Evolutionary conservation across 2,888 invertebrate genomes (phyloP).

Genomic region (Spodoptera picta): DNA sequence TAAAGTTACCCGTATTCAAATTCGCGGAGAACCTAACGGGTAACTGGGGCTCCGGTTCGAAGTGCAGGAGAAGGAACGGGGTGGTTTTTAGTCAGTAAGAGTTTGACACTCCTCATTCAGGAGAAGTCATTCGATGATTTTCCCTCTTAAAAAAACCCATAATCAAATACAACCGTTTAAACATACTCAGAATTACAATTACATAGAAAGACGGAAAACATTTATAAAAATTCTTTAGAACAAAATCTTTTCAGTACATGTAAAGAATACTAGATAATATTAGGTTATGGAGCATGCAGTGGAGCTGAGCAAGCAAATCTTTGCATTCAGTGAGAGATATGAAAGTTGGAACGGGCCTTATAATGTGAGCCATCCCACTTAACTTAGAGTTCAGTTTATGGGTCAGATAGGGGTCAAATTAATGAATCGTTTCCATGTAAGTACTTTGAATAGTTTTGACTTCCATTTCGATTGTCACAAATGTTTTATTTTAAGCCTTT

Average conservation of each 20-base stretch:
- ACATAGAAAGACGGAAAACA: background rate
- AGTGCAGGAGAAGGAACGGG: no score
- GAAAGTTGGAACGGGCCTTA: constrained; percentile 70
- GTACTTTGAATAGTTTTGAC: background rate
- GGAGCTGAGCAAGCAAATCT: constrained; percentile 76
- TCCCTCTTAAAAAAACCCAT: no score
- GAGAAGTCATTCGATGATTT: no score
- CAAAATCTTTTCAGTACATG: background rate
- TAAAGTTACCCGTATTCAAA: no score
- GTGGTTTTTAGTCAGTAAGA: no score
- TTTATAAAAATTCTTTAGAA: background rate
- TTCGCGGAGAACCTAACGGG: no score
- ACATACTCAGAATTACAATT: background rate
- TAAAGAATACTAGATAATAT: constrained; percentile 11
- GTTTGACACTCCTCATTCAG: no score
- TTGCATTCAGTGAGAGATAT: constrained; percentile 75
- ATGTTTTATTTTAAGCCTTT: no score
- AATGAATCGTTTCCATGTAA: constrained; percentile 5
- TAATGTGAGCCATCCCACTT: constrained; percentile 64
- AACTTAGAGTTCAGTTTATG: constrained; percentile 56
- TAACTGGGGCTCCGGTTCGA: no score
- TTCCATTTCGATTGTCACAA: no score
- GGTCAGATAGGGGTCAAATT: constrained; percentile 45
- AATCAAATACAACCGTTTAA: no score
- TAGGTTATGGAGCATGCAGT: constrained; percentile 39